Conservation (phyloP, 37 sponge, comb jelly and placozoan species). For the Halisarca cf. caerulea region DNA sequence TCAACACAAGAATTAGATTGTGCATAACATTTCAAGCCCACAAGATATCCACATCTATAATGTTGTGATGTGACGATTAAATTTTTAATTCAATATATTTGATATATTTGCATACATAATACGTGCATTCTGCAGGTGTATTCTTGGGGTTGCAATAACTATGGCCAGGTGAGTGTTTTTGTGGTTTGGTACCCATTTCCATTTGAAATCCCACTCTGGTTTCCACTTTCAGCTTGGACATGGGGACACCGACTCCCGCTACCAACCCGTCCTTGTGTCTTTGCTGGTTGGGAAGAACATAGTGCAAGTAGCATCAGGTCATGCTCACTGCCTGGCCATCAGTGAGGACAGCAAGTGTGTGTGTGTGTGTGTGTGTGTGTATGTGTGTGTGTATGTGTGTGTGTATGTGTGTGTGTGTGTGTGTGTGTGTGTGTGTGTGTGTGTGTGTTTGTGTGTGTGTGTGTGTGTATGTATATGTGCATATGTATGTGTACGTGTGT, state of each 20-base stretch:
- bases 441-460: not conserved
- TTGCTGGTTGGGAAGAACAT: constrained; percentile 61
- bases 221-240: constrained; percentile 61
- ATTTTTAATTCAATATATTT: too few relatives aligned
- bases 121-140: constrained; percentile 40
- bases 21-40: too few relatives aligned
- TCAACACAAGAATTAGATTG: too few relatives aligned
- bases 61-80: too few relatives aligned
- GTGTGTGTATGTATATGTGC: too few relatives aligned
- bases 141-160: constrained; percentile 56
- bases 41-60: too few relatives aligned
- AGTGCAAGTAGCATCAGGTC: constrained; percentile 70
- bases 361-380: not conserved
- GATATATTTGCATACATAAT: too few relatives aligned
- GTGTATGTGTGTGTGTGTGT: not conserved
- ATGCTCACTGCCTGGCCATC: constrained; percentile 79
- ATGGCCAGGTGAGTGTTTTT: constrained; percentile 14
- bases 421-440: constrained; percentile 13
- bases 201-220: not conserved
- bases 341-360: constrained; percentile 67
- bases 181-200: not conserved
- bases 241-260: constrained; percentile 70
- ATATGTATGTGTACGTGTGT: too few relatives aligned
- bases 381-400: not conserved
- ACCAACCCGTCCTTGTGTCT: constrained; percentile 70